Base-by-base conservation (phyloP, 2,113 vertebrate species). In the Bettongia penicillata region DNA sequence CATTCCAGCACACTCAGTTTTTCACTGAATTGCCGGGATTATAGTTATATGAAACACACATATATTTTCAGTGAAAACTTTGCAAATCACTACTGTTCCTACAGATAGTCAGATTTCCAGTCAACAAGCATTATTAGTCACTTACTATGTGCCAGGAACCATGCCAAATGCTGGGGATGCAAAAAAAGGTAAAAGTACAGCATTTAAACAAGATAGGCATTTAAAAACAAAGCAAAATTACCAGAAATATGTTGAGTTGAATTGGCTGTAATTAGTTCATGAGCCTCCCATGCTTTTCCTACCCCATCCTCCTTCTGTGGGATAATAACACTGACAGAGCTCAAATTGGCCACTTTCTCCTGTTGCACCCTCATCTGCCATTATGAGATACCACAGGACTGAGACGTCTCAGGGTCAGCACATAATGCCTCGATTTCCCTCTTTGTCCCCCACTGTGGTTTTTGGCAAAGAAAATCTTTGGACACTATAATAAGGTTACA, bases 401-500 rank as follows among this genome's bases (percentile, higher is more conserved):
- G 26, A 8, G 12, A 53, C 51, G 26, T 31, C n/a, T 89, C 31
- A 25, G 23, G 57, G n/a, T 51, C 22, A 84, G 68, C 4, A 23
- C 16, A 23, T 43, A 84, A 22, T 84, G 68, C n/a, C 19, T 31
- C 90, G 14, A 14, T 12, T 47, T 92, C 50, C 52, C 28, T 51
- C 50, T 43, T 43, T 90, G 48, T 89, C 77, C 31, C 10, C 92
- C 43, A 77, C 25, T 22, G 37, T n/a, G 89, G 89, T 91, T 31
- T 53, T 57, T 57, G 26, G 28, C 55, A 57, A 28, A 37, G 55
- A 25, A 2, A 28, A 48, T 89, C 93, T 16, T 23, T 90, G 94
- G 94, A 93, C 93, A 95, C 91, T 52, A 22, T 0, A 53, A 84
- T 16, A n/a, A 96, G 93, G 90, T 93, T 77, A 91, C 94, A 49